Base-by-base conservation (phyloP, 2,113 vertebrate species). In the Campylomormyrus numenius region DNA sequence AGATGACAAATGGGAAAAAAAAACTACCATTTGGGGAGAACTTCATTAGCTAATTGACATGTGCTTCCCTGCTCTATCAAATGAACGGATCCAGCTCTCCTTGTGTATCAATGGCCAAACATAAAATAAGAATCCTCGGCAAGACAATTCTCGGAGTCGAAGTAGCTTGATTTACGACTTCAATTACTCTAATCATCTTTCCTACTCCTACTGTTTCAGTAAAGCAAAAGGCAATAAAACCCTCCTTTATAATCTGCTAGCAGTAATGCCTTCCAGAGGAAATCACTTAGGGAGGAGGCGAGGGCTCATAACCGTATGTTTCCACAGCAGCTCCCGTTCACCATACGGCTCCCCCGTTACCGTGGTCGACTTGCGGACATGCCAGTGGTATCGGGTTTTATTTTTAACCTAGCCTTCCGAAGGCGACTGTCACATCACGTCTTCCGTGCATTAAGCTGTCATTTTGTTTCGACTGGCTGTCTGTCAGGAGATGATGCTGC, bases 181-280 rank as follows among this genome's bases (percentile, higher is more conserved):
- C 85, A 77, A 87, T 90, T 87, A 49, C 56, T 87, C 89, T 77
- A 74, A 90, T 90, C 89, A 90, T 90, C 85, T 87, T 70, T 87
- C 56, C 89, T 52, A 42, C 85, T 87, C 89, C 85, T 19, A 48
- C 89, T 42, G 84, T 90, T 62, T 90, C 89, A 50, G 85, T 87
- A 87, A 90, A 42, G 58, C 84, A 88, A 90, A 58, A 74, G 62
- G 58, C 89, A 87, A 90, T 90, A 90, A 90, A 90, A 74, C 89
- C 45, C 2, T 80, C 15, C 74, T 80, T 74, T 87, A 90, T 87
- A 77, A 80, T 88, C 85, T 90, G 45, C 42, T 74, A 77, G 89
- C 89, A 42, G 27, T 87, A 90, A 87, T 77, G 48, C 31, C 31
- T 49, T 86, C 85, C 58, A 27, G 62, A 87, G 50, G 85, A 87